Conservation (phyloP, 2,113 vertebrate species). For the Pipa parva region DNA sequence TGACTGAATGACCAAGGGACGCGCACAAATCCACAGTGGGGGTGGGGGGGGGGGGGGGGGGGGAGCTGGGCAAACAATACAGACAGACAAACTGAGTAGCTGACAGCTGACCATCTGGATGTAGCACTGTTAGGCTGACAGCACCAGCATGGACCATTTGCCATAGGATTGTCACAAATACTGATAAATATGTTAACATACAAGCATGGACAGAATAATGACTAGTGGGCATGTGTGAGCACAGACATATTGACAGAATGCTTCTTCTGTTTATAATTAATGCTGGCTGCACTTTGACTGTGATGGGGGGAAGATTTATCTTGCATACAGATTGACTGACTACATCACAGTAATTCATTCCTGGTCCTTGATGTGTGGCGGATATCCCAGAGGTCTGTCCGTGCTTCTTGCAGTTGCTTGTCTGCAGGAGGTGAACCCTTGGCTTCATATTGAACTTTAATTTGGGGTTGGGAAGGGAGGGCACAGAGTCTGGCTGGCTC, state of each 20-base stretch:
- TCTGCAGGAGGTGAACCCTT: slow-evolving; percentile 53
- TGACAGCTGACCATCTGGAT: background rate
- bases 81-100: background rate
- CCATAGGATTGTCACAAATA: background rate
- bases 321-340: background rate
- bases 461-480: slow-evolving; percentile 52
- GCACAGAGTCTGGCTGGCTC: slow-evolving; percentile 39
- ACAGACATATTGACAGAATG: background rate
- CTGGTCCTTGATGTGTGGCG: slow-evolving; percentile 49
- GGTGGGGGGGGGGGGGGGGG: background rate
- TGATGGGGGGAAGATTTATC: background rate
- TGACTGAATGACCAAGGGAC: background rate
- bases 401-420: slow-evolving; percentile 13
- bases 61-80: background rate
- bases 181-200: background rate
- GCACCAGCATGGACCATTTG: background rate
- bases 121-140: background rate
- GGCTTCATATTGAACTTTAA: slow-evolving; percentile 67
- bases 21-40: slow-evolving; percentile 8
- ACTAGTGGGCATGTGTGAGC: background rate
- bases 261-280: background rate
- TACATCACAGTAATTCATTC: background rate
- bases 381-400: slow-evolving; percentile 50
- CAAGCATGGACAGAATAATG: background rate
- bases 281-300: background rate